Conservation (phyloP, 2,113 vertebrate genomes). For the Pleuronectes platessa region DNA sequence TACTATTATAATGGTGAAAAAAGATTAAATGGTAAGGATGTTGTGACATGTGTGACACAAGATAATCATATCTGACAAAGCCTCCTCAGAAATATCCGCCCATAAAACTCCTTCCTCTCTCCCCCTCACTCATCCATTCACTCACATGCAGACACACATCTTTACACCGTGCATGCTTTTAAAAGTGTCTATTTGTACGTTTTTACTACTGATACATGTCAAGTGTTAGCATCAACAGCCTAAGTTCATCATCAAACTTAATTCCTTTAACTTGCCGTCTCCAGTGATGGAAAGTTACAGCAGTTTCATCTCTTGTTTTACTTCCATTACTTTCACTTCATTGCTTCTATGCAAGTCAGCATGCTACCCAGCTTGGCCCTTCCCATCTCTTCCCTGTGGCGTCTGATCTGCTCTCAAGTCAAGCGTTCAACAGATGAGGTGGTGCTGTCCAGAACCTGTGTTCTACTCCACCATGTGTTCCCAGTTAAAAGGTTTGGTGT, state of each 20-base stretch:
- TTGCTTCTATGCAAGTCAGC: background rate
- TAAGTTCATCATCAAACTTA: background rate
- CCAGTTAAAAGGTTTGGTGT: background rate
- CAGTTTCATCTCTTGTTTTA: background rate
- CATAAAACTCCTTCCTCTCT: conserved; percentile 16
- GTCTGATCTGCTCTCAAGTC: background rate
- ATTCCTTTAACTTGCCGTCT: background rate
- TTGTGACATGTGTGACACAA: conserved; percentile 31
- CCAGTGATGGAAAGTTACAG: background rate
- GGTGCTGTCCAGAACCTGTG: background rate
- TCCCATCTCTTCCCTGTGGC: background rate
- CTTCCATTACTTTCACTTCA: background rate
- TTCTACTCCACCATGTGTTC: background rate
- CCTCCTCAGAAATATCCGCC: conserved; percentile 31
- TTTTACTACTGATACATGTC: background rate
- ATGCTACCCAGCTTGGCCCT: background rate
- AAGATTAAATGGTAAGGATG: conserved; percentile 17
- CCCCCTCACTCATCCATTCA: conserved; percentile 23
- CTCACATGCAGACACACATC: conserved; percentile 40
- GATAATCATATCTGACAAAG: conserved; percentile 25
- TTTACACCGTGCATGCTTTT: conserved; percentile 66
- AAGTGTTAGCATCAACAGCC: background rate
- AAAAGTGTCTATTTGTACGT: conserved; percentile 6
- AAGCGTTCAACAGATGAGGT: background rate
- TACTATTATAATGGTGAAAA: background rate